Conservation (phyloP, 1,140 invertebrate genomes). For the Telenomus remus region DNA sequence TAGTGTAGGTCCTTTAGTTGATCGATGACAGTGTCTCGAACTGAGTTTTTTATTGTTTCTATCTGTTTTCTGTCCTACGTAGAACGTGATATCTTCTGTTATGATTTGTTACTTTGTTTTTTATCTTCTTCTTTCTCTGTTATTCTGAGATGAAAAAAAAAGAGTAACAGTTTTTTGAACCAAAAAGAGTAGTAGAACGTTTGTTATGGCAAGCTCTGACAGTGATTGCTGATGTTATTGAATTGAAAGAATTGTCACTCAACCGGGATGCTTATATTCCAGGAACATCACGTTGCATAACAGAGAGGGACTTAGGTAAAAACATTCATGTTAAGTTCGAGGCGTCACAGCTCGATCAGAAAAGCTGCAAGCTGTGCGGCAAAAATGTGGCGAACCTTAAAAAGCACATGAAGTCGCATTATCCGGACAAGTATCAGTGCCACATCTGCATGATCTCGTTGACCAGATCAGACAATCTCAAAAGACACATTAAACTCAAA, state of each 20-base stretch:
- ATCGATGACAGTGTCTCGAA: too few relatives aligned
- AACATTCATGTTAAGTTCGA: constrained; percentile 71
- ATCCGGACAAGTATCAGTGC: constrained; percentile 74
- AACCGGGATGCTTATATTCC: constrained; percentile 72
- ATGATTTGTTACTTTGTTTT: too few relatives aligned
- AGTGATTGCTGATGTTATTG: constrained; percentile 54
- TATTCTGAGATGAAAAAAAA: too few relatives aligned
- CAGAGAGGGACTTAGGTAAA: constrained; percentile 73
- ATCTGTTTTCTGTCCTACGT: too few relatives aligned
- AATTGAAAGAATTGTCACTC: constrained; percentile 55
- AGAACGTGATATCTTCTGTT: too few relatives aligned
- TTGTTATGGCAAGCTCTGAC: constrained; percentile 60
- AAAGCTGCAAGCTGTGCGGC: constrained; percentile 73
- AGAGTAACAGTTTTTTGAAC: too few relatives aligned
- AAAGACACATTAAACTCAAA: constrained; percentile 75
- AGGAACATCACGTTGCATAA: constrained; percentile 72
- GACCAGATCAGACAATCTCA: constrained; percentile 74
- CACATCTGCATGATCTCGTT: constrained; percentile 75
- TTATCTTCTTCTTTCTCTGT: constrained; percentile 7
- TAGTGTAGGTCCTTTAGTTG: too few relatives aligned
- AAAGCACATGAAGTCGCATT: constrained; percentile 76
- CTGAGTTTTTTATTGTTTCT: too few relatives aligned
- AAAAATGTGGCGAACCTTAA: constrained; percentile 75
- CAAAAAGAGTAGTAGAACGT: constrained; percentile 63
- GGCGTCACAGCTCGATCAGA: constrained; percentile 64